Conservation (phyloP, 2,888 invertebrate species). For the Xestia ashworthii region DNA sequence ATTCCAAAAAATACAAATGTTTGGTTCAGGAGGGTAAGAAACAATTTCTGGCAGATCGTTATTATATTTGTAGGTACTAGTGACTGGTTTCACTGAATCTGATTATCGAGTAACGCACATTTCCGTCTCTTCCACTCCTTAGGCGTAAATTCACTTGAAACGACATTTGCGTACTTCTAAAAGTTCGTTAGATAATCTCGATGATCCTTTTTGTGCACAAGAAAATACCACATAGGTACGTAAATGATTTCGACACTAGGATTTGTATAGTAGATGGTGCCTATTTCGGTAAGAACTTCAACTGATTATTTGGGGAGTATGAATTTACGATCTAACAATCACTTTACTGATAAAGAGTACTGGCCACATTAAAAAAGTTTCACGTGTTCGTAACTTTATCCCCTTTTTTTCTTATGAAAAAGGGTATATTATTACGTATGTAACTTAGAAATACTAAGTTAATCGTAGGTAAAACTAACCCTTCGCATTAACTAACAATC, state of each 20-base stretch:
- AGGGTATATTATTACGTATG: background rate
- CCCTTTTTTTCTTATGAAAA: background rate
- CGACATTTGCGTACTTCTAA: background rate
- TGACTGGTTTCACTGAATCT: background rate
- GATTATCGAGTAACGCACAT: background rate
- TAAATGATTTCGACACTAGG: background rate
- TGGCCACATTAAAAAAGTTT: background rate
- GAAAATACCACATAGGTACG: background rate
- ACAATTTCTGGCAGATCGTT: background rate
- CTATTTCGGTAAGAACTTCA: background rate
- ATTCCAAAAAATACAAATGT: background rate
- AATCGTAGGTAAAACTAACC: background rate
- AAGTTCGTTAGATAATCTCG: slow-evolving; percentile 13
- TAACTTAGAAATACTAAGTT: background rate
- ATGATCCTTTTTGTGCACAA: slow-evolving; percentile 12
- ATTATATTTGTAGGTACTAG: background rate
- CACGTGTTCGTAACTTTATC: background rate
- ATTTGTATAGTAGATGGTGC: background rate
- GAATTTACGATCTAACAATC: background rate
- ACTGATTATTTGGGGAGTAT: background rate
- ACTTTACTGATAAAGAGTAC: background rate
- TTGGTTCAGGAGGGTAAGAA: background rate
- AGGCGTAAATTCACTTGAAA: background rate
- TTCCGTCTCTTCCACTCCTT: background rate
- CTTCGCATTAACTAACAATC: background rate